phyloP scores from a whole-genome alignment of 2,888 invertebrate genomes.

The Leucophenga montana region DNA sequence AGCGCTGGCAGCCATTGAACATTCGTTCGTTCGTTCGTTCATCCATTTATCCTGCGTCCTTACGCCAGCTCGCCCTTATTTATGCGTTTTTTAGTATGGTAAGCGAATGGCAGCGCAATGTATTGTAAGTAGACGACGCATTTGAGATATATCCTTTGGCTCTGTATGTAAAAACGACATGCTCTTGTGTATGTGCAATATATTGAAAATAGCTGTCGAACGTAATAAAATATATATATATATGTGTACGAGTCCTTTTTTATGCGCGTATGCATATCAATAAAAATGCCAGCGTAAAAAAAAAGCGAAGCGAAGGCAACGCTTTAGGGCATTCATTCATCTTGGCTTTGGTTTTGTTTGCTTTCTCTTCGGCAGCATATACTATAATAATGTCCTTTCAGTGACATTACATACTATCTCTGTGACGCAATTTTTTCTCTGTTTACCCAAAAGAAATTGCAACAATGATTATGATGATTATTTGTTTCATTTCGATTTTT shows the following conservation, averaged over 20 bases:
- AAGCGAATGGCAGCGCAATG: constrained; percentile 41
- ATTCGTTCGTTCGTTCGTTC: not conserved
- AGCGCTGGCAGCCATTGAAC: constrained; percentile 20
- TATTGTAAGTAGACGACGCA: not conserved
- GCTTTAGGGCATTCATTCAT: constrained; percentile 41
- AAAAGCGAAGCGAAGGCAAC: constrained; percentile 35
- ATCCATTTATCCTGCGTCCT: constrained; percentile 2
- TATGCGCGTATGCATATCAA: constrained; percentile 58
- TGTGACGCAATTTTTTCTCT: constrained; percentile 58
- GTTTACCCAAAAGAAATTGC: constrained; percentile 63
- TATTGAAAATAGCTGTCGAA: constrained; percentile 69
- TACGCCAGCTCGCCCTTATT: constrained; percentile 55
- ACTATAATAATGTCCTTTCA: constrained; percentile 13
- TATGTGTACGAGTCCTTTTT: constrained; percentile 36
- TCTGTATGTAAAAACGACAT: constrained; percentile 33
- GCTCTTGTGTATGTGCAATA: constrained; percentile 58
- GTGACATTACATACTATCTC: not conserved
- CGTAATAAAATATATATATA: constrained; percentile 63
- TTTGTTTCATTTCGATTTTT: constrained; percentile 39
- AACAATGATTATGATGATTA: constrained; percentile 66
- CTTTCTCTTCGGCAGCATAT: not conserved
- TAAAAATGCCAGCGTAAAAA: constrained; percentile 55
- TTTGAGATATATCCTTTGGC: constrained; percentile 14
- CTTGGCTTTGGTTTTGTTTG: constrained; percentile 13
- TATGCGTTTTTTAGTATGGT: constrained; percentile 70